phyloP scores from a whole-genome alignment of 2,797 vertebrate genomes.

The Sebastiscus albofasciatus region DNA sequence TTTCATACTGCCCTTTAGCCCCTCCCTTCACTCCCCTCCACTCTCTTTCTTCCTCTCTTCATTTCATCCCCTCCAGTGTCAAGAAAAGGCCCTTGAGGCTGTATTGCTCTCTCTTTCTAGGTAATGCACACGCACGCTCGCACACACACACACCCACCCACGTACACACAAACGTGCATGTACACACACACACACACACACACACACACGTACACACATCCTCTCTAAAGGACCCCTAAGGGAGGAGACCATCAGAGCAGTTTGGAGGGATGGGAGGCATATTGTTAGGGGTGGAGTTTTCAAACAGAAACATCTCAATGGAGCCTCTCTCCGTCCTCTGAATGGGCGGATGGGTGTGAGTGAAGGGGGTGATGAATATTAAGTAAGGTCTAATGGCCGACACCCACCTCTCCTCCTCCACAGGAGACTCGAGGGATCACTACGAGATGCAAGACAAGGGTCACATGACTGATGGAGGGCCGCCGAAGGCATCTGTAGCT shows the following conservation, averaged over 20 bases:
- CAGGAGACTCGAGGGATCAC: slow-evolving; percentile 2
- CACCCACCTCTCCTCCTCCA: slow-evolving; percentile 50
- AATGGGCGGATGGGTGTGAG: slow-evolving; percentile 41
- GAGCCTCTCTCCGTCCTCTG: slow-evolving; percentile 58
- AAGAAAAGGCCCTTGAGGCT: slow-evolving; percentile 70
- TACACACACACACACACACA: not conserved
- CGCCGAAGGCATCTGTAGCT: not conserved
- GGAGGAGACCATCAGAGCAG: slow-evolving; percentile 70
- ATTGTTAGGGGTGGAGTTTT: slow-evolving; percentile 70
- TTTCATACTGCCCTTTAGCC: slow-evolving; percentile 36
- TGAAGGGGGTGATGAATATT: slow-evolving; percentile 73
- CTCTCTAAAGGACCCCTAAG: slow-evolving; percentile 64
- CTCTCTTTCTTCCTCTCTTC: slow-evolving; percentile 43
- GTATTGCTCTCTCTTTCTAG: slow-evolving; percentile 49
- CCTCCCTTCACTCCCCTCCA: slow-evolving; percentile 24
- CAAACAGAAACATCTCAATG: slow-evolving; percentile 76
- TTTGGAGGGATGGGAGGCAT: slow-evolving; percentile 63
- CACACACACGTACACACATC: slow-evolving; percentile 9
- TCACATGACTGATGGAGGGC: not conserved
- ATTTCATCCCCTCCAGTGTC: slow-evolving; percentile 66
- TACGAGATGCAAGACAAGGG: not conserved
- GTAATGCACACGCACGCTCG: slow-evolving; percentile 20
- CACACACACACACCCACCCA: slow-evolving; percentile 16
- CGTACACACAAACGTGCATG: not conserved
- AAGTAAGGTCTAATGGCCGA: slow-evolving; percentile 68